Percentiles rank a stretch among this genome's conserved stretches.
Conservation (phyloP, 2,797 vertebrate species). For the Psittacula echo region DNA sequence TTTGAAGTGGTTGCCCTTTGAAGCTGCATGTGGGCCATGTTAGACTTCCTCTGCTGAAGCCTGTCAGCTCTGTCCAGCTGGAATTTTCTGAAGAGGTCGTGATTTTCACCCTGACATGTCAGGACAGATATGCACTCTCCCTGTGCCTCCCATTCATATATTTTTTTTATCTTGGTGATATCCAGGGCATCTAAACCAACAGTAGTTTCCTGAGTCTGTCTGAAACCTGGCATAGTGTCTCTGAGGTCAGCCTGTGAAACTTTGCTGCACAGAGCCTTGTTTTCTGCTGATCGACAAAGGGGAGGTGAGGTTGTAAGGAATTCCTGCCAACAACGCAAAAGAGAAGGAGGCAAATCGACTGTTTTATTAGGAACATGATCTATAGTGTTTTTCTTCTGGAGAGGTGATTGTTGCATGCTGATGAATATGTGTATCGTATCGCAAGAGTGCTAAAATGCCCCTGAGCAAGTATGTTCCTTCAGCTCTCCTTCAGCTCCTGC, state of each 20-base stretch:
- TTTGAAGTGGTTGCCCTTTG: neutral
- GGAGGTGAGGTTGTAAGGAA: constrained; percentile 55
- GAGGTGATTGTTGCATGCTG: constrained; percentile 58
- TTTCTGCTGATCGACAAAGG: constrained; percentile 35
- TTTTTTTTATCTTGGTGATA: neutral
- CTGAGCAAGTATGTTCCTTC: constrained; percentile 50
- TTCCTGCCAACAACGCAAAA: constrained; percentile 62
- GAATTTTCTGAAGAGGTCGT: neutral
- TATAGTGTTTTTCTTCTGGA: constrained; percentile 63
- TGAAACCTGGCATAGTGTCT: neutral
- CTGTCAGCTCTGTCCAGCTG: neutral
- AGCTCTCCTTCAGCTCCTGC: constrained; percentile 54
- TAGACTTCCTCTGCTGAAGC: neutral
- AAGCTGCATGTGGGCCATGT: neutral
- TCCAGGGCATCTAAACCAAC: neutral
- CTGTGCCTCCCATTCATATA: neutral
- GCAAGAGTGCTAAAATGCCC: constrained; percentile 71
- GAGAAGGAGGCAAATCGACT: constrained; percentile 65
- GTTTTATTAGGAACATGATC: constrained; percentile 71
- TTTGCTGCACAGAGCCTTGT: constrained; percentile 32
- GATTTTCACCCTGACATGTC: rapidly evolving
- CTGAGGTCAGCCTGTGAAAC: rapidly evolving
- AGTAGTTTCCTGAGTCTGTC: neutral
- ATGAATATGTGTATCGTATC: constrained; percentile 63
- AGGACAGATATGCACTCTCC: neutral